phyloP scores from a whole-genome alignment of 2,888 invertebrate species.

The Campoletis raptor region DNA sequence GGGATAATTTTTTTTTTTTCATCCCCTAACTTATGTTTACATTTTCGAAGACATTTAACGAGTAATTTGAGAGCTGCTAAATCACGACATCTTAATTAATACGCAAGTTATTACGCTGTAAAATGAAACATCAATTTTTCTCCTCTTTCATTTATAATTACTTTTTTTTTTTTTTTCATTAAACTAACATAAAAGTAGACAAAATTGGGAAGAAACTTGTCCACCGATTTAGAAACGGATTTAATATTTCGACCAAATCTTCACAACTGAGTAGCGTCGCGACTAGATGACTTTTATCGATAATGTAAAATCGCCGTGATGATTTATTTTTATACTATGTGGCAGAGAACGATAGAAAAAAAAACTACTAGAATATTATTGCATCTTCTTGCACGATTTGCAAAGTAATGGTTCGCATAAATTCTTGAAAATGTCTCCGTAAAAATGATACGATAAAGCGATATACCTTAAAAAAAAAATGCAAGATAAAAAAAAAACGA shows the following conservation, averaged over 20 bases:
- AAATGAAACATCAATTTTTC: neutral
- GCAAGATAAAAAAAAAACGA: neutral
- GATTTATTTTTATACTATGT: slow-evolving; percentile 35
- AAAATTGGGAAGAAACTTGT: neutral
- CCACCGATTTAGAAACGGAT: neutral
- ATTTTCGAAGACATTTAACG: neutral
- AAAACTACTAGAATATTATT: slow-evolving; percentile 40
- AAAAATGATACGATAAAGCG: slow-evolving; percentile 15
- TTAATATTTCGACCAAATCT: neutral
- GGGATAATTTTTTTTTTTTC: neutral
- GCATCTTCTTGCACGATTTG: slow-evolving; percentile 34
- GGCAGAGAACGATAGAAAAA: slow-evolving; percentile 24
- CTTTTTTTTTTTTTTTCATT: neutral
- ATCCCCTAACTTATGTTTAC: neutral
- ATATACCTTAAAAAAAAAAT: slow-evolving; percentile 17
- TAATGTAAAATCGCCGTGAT: slow-evolving; percentile 49
- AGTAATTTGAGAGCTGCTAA: neutral
- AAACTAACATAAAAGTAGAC: neutral
- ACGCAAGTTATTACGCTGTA: neutral
- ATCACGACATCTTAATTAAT: neutral
- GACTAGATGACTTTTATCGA: neutral
- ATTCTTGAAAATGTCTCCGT: slow-evolving; percentile 5
- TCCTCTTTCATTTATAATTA: neutral
- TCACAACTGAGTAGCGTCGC: neutral
- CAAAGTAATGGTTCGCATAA: slow-evolving; percentile 17